Conservation (phyloP, 2,797 vertebrate species). For the Hoplostethus atlanticus region DNA sequence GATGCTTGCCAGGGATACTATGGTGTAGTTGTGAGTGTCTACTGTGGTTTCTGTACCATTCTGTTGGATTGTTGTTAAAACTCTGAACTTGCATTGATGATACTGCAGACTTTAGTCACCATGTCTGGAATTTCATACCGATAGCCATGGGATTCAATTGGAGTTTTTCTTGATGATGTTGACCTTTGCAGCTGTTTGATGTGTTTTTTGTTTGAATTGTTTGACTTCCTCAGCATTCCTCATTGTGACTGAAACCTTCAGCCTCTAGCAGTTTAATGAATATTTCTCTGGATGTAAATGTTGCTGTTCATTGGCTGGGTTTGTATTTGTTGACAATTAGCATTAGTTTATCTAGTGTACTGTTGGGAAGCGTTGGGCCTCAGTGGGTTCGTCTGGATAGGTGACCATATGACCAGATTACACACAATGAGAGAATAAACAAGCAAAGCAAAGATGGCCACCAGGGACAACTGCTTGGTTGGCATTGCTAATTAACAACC, state of each 20-base stretch:
- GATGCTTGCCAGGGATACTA: too few relatives aligned
- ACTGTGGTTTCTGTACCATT: neutral
- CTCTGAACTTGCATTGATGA: slow-evolving; percentile 1
- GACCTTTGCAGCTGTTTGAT: slow-evolving; percentile 28
- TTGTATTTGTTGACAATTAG: slow-evolving; percentile 5
- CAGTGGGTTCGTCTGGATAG: too few relatives aligned
- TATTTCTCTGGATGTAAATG: neutral
- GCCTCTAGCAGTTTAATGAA: neutral
- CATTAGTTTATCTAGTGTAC: neutral
- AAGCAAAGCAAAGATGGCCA: neutral
- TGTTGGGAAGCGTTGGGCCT: neutral
- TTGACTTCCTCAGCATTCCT: neutral
- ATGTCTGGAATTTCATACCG: slow-evolving; percentile 19
- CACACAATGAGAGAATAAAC: neutral
- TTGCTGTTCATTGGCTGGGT: neutral
- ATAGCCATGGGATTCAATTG: slow-evolving; percentile 14
- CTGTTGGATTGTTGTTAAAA: neutral
- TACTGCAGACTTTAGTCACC: slow-evolving; percentile 4
- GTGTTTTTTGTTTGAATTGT: slow-evolving; percentile 3
- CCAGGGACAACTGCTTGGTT: neutral
- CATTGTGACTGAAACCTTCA: neutral
- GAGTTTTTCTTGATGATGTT: slow-evolving; percentile 1
- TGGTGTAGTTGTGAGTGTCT: too few relatives aligned
- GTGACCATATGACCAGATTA: too few relatives aligned
- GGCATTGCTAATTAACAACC: neutral